Conservation (phyloP, 92 coral and sea anemone species). For the Ricordea florida region DNA sequence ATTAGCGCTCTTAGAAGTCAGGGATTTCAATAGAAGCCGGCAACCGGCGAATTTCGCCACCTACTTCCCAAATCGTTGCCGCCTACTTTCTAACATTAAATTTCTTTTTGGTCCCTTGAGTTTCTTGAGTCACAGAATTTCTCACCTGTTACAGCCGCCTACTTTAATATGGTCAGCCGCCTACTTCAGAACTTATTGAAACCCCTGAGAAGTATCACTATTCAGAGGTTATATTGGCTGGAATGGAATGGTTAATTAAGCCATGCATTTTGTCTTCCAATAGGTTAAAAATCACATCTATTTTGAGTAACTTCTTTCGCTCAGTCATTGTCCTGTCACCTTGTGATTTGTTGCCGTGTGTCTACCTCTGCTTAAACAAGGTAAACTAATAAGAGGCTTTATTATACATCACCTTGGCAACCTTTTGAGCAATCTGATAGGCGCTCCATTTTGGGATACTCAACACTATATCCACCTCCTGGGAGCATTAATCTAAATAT, state of each 20-base stretch:
- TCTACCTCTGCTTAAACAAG: slow-evolving; percentile 94
- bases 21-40: too few relatives aligned
- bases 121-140: too few relatives aligned
- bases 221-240: neutral
- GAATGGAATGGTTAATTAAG: neutral
- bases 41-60: too few relatives aligned
- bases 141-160: too few relatives aligned
- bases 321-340: slow-evolving; percentile 95
- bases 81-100: too few relatives aligned
- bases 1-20: neutral
- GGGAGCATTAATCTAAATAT: too few relatives aligned
- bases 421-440: neutral
- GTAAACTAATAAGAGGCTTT: slow-evolving; percentile 14
- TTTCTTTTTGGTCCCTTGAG: too few relatives aligned
- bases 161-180: too few relatives aligned
- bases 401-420: neutral
- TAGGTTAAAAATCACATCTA: slow-evolving; percentile 91
- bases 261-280: neutral
- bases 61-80: too few relatives aligned
- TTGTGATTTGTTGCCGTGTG: slow-evolving; percentile 84
- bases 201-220: neutral
- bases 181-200: too few relatives aligned
- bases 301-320: slow-evolving; percentile 88
- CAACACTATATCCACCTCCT: too few relatives aligned
- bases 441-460: too few relatives aligned